Percentiles rank a stretch among this genome's conserved stretches.
phyloP scores from a whole-genome alignment of 2,888 invertebrate genomes.

The Amblyjoppa proteus region DNA sequence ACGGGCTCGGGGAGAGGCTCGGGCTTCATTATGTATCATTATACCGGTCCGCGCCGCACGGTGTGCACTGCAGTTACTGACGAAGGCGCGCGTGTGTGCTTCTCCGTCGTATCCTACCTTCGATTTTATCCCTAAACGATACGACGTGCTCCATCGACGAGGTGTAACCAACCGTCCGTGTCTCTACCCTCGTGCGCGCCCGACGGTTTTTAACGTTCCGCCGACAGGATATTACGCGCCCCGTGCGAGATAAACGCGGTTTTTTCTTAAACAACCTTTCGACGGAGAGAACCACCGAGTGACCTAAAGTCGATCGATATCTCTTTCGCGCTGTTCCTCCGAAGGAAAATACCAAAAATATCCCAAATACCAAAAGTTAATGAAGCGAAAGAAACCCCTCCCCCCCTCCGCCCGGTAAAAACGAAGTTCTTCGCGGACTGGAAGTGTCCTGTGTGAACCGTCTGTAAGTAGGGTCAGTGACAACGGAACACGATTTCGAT shows the following conservation, averaged over 20 bases:
- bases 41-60: slow-evolving; percentile 85
- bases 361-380: background rate
- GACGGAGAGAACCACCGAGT: too few species aligned
- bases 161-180: slow-evolving; percentile 62
- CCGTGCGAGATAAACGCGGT: background rate
- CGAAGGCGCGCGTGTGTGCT: slow-evolving; percentile 82
- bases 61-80: slow-evolving; percentile 84
- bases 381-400: too few species aligned
- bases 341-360: background rate
- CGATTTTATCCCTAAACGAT: slow-evolving; percentile 67
- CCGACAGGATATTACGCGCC: slow-evolving; percentile 42
- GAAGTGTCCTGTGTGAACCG: background rate
- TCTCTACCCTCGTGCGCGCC: slow-evolving; percentile 57
- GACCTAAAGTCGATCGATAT: too few species aligned
- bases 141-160: slow-evolving; percentile 69
- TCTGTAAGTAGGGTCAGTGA: slow-evolving; percentile 2
- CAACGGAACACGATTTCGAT: background rate
- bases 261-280: too few species aligned
- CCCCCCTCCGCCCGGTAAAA: background rate
- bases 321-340: too few species aligned
- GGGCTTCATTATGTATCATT: slow-evolving; percentile 85
- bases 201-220: slow-evolving; percentile 28
- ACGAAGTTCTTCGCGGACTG: slow-evolving; percentile 3
- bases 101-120: slow-evolving; percentile 75
- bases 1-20: slow-evolving; percentile 84